Evolutionary conservation across 2,113 vertebrate species (phyloP), one percentile per base, ranked within the genome.

Genomic region (Poeciliopsis prolifica): DNA sequence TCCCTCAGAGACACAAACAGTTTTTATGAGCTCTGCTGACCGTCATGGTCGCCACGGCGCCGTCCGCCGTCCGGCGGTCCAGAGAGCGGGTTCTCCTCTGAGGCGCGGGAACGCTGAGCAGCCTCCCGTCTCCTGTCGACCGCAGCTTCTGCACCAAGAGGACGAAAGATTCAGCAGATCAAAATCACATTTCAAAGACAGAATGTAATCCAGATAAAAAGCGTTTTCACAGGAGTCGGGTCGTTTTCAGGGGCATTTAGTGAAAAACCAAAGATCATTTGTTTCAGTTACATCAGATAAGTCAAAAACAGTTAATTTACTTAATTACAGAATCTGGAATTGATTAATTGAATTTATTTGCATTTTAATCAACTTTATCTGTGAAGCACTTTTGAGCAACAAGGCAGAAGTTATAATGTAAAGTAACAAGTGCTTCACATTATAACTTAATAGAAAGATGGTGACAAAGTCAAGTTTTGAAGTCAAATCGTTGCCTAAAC

Each of bases 21-120:
- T 6, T 58, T 10, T 24, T 11, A 10, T 24, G 24, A n/a, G 24
- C 22, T 48, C 9, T 5, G 29, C 87, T 89, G 42, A 93, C 93
- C 8, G 89, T 93, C 81, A 87, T 93, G 73, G 88, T 40, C 1
- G 79, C 86, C 81, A 86, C 92, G 73, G 88, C 44, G 1, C 78
- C 85, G 62, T 92, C 93, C 0, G 89, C 86, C 0, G 90, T 87
- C 71, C 91, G 79, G 78, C 79, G 79, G 76, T 93, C 92, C 81
- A 93, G 83, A 60, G 93, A 94, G 75, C 67, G 87, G 65, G 90
- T 51, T 71, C 92, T 80, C 35, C 93, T 89, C 68, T 87, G 89
- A 10, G 83, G 81, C n/a, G 73, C 68, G 30, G 82, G 74, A 0
- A 61, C 71, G 12, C 44, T 13, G 65, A 91, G 83, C 70, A 61